Percentiles rank a stretch among this genome's conserved stretches.
Conservation (phyloP, 2,113 vertebrate species). For the Pungitius pungitius region DNA sequence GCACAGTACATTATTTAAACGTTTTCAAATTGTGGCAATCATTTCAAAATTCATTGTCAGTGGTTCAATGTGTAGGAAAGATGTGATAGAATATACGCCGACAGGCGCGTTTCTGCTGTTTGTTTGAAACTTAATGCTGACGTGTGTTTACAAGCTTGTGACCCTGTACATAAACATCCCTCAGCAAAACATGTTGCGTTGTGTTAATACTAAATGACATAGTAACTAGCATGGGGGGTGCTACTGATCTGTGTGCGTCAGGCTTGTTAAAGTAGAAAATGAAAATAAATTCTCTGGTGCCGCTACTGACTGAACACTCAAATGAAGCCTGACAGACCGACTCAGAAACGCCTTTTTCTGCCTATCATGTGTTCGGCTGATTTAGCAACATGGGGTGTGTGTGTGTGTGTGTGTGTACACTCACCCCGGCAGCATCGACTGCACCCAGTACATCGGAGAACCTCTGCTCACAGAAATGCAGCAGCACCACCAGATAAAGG, state of each 20-base stretch:
- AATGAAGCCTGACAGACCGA: not conserved
- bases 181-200: not conserved
- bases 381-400: not conserved
- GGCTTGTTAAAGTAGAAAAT: not conserved
- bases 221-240: not conserved
- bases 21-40: not conserved
- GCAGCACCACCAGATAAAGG: slow-evolving; percentile 94
- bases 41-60: not conserved
- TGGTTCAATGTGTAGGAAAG: not conserved
- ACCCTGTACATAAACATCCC: too few species aligned
- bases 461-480: slow-evolving; percentile 96
- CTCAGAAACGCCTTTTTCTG: not conserved
- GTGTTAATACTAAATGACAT: not conserved
- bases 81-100: not conserved
- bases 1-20: slow-evolving; percentile 21
- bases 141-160: too few species aligned
- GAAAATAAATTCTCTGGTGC: not conserved
- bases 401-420: slow-evolving; percentile 40
- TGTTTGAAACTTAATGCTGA: too few species aligned
- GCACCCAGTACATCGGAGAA: slow-evolving; percentile 96
- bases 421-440: slow-evolving; percentile 92
- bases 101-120: not conserved
- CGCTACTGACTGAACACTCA: not conserved
- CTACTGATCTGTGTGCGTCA: not conserved
- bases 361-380: not conserved